Evolutionary conservation across 2,888 invertebrate genomes (phyloP).

Genomic region (Zhuqinia jingwanae): DNA sequence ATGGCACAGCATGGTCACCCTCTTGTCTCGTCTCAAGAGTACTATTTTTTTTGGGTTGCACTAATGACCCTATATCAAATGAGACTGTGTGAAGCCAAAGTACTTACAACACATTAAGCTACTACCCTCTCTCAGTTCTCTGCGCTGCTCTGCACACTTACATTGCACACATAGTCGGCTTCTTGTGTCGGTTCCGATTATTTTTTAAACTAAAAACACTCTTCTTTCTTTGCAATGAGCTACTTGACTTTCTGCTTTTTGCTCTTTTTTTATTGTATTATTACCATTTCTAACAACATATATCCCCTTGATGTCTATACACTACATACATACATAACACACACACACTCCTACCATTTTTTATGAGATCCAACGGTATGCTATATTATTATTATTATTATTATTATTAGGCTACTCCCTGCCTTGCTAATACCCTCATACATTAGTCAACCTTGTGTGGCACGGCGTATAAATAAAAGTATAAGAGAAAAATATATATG

Average conservation of each 20-base stretch:
- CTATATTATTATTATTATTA: background rate
- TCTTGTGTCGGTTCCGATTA: conserved; percentile 58
- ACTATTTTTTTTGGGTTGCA: conserved; percentile 59
- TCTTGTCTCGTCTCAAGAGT: conserved; percentile 66
- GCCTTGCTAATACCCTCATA: conserved; percentile 43
- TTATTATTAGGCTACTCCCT: too few relatives aligned
- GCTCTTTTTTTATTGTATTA: conserved; percentile 37
- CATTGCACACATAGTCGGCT: conserved; percentile 26
- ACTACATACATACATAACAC: background rate
- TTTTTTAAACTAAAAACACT: conserved; percentile 38
- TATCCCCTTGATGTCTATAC: conserved; percentile 40
- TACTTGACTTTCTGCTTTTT: conserved; percentile 58
- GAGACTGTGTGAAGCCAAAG: conserved; percentile 41
- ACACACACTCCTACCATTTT: conserved; percentile 23
- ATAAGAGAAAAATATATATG: background rate
- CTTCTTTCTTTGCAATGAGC: conserved; percentile 45
- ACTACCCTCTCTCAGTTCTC: background rate
- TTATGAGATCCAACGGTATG: background rate
- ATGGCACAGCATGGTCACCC: conserved; percentile 69
- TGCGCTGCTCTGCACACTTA: background rate
- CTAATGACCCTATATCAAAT: conserved; percentile 68
- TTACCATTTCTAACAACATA: conserved; percentile 24
- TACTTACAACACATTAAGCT: background rate
- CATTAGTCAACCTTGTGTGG: conserved; percentile 53
- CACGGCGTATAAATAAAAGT: conserved; percentile 65